A percentile compares a stretch with the other conserved stretches of the same genome.
These are phyloP conservation scores for Mixornis gularis DNA, from an alignment of 2,113 vertebrate species.

Conservation along the genomic window DNA sequence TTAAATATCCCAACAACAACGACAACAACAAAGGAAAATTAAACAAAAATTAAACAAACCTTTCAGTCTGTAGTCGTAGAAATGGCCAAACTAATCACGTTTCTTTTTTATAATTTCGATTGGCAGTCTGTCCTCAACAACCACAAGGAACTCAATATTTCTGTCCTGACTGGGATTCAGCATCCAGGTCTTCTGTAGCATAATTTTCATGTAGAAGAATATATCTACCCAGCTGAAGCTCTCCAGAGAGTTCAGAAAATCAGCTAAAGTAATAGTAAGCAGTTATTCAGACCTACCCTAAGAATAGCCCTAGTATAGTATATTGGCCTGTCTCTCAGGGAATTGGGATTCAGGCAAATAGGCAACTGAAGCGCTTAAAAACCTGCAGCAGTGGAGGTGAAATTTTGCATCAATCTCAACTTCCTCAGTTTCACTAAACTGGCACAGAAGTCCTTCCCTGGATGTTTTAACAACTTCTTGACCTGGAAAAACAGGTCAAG, in stretches of 20 bases:
- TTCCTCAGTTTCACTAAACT: background rate
- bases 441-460: background rate
- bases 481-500: background rate
- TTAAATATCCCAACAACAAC: background rate
- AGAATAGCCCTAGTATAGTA: background rate
- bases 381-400: background rate
- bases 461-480: background rate
- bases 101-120: background rate
- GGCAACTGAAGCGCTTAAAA: background rate
- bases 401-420: background rate
- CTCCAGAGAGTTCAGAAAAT: background rate
- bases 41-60: accelerated
- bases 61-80: background rate
- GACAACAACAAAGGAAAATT: background rate
- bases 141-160: background rate
- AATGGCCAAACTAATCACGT: background rate
- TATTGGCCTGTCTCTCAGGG: background rate
- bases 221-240: background rate
- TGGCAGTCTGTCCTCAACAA: background rate
- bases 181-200: background rate
- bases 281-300: background rate
- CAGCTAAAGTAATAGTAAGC: background rate
- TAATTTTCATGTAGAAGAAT: background rate
- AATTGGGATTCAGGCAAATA: background rate
- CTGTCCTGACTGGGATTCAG: background rate